Evolutionary conservation across 2,797 vertebrate species (phyloP), one percentile per base, ranked within the genome.

Genomic region (Schizopygopsis malacanthus): DNA sequence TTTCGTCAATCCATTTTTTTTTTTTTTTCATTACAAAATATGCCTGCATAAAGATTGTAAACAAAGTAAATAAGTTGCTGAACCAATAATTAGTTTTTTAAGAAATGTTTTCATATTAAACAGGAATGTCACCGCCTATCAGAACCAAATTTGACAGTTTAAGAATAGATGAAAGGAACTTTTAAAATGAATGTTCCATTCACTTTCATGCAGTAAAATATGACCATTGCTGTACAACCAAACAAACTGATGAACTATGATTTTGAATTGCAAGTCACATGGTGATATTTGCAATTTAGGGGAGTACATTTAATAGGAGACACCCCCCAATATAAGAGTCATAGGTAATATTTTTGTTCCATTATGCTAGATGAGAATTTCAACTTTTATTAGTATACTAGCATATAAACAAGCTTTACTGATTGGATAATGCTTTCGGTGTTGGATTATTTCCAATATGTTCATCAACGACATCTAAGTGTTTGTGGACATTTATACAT

Each of bases 401-500:
- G 50, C 73, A 54, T 37, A 77, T 37, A 54, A 77, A 54, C 47
- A 20, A 25, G 73, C 28, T 76, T 54, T 37, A 11, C 28, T 33
- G 50, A 52, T 78, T 78, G 37, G 50, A 78, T 41, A 41, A 61
- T 59, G 54, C 22, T 15, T 39, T 22, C 73, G 18, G 16, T 77
- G 16, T 56, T 77, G 50, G 73, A 77, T 77, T 54, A 76, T 76
- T 33, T 77, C 18, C 73, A 54, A 52, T 52, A 13, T 61, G 39
- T 78, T 56, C 22, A n/a, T 73, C 0, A 10, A 28, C 0, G 10
- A 43, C 43, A 73, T 28, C 6, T 79, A 59, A 79, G 69, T 73
- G 75, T 75, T n/a, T 72, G 33, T 61, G 37, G 71, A 65, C 80
- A 63, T 81, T 63, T 72, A 33, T 75, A 33, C n/a, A 73, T 56